These are phyloP conservation scores for Pongo abelii DNA, from an alignment of 2,113 vertebrate species.

Conservation along the genomic window DNA sequence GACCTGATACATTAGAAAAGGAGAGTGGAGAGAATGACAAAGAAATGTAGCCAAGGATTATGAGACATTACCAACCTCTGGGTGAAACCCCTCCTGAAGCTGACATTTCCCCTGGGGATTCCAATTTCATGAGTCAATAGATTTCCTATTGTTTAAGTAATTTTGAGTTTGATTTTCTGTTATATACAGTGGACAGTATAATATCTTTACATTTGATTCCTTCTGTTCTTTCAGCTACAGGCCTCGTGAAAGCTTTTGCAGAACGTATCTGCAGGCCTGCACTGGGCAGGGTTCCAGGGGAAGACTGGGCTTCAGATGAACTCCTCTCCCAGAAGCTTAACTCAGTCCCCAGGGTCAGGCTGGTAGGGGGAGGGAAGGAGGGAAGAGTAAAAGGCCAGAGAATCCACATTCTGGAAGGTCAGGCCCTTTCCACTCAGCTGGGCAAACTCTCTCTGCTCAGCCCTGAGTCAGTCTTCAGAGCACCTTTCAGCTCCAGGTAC, in stretches of 20 bases:
- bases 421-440: neutral
- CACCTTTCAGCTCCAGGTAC: neutral
- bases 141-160: neutral
- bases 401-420: neutral
- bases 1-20: neutral
- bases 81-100: neutral
- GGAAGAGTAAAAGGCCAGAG: neutral
- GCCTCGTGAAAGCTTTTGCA: neutral
- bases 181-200: neutral
- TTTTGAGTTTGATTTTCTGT: neutral
- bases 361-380: neutral
- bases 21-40: neutral
- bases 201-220: neutral
- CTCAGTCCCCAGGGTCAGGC: neutral
- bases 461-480: neutral
- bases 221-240: neutral
- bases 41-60: neutral
- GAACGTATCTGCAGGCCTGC: neutral
- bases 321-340: neutral
- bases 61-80: neutral
- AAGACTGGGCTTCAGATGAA: neutral
- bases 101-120: neutral
- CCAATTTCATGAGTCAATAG: neutral
- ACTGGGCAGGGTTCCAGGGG: neutral
- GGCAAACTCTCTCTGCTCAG: neutral